These are phyloP conservation scores for Nibea albiflora DNA, from an alignment of 2,113 vertebrate species.

Conservation along the genomic window DNA sequence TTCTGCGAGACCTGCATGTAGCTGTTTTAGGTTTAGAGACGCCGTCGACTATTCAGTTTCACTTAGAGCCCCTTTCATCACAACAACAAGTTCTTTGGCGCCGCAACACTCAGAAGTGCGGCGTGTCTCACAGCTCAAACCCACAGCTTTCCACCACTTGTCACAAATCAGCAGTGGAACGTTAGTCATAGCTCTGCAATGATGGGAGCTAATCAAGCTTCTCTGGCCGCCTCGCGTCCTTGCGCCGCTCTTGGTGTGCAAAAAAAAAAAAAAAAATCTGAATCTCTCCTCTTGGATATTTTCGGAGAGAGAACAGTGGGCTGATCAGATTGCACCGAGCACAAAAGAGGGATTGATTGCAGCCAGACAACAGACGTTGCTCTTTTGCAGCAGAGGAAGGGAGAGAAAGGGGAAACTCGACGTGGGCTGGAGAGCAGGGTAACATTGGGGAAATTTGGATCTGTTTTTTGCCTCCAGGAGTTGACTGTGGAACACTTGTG, in stretches of 20 bases:
- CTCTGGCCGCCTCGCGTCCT: constrained; percentile 26
- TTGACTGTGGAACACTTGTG: constrained; percentile 51
- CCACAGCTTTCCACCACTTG: constrained; percentile 21
- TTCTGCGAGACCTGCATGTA: background rate
- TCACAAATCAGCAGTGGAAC: constrained; percentile 36
- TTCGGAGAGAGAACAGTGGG: constrained; percentile 32
- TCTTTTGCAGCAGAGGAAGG: constrained; percentile 27
- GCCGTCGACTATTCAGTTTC: background rate
- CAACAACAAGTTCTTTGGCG: constrained; percentile 19
- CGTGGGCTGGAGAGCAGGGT: constrained; percentile 35
- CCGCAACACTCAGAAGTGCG: background rate
- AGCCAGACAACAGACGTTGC: constrained; percentile 41
- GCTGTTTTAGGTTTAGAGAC: background rate
- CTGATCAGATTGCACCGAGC: constrained; percentile 48
- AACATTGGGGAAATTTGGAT: constrained; percentile 33
- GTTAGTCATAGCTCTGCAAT: constrained; percentile 50
- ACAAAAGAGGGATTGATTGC: constrained; percentile 68
- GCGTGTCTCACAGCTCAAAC: background rate
- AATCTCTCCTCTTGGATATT: constrained; percentile 31
- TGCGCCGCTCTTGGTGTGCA: constrained; percentile 19
- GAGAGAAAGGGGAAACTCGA: constrained; percentile 27
- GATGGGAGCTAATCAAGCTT: constrained; percentile 30
- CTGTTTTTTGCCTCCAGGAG: constrained; percentile 34
- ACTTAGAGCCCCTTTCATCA: background rate
- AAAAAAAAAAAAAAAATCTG: no score